Evolutionary conservation across 2,888 invertebrate species (phyloP), one percentile per base, ranked within the genome.

Genomic region (Cistogaster globosa): DNA sequence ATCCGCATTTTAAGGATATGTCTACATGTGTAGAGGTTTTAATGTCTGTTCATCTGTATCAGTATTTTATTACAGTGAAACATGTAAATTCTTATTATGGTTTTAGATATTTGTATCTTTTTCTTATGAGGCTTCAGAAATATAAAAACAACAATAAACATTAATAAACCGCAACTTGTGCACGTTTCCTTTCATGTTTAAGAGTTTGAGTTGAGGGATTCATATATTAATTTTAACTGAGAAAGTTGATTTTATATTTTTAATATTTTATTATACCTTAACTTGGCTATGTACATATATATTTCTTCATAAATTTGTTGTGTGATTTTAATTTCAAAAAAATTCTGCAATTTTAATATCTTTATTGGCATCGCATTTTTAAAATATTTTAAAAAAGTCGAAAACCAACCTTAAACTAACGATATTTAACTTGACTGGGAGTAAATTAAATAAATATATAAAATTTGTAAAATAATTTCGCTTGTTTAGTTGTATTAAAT

Each of bases 81-180:
- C 68, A 68, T 36, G 45, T 60, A 57, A 67, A 71, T 72, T 76
- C 65, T 80, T 62, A 75, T 71, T 65, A 72, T 38, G 67, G 26
- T 62, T 80, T 45, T 48, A 68, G 67, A 62, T 76, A 68, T 51
- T 81, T 81, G 71, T 72, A 67, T 84, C 57, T 77, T 71, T 55
- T 69, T 53, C 68, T 62, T 67, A 55, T 72, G 67, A n/a, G 63
- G 72, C 57, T 74, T 77, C 55, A 65, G 53, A 80, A 74, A 45
- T 42, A 42, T 26, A 68, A 67, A 32, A 83, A 83, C 75, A 80
- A 80, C 71, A 81, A 80, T 80, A 80, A 80, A 80, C 74, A 80
- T 60, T 78, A 38, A 75, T 60, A 87, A 90, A 90, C 89, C 89
- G 86, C 90, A 90, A 89, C 90, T 90, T 90, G 89, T 88, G 90